Conservation (phyloP, 2,113 vertebrate species). For the Pterocles gutturalis region DNA sequence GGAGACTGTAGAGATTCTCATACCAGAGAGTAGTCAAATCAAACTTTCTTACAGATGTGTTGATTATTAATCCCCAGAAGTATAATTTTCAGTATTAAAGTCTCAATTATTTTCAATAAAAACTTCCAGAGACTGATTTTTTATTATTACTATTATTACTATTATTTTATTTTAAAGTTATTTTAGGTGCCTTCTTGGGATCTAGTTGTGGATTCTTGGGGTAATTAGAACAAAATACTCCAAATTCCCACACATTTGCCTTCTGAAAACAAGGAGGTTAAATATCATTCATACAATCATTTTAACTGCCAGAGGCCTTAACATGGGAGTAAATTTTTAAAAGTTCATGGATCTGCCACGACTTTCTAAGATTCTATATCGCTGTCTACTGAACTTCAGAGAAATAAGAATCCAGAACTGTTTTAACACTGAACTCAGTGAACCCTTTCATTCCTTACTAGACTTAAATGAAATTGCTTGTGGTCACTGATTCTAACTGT, state of each 20-base stretch:
- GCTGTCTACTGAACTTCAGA: neutral
- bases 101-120: neutral
- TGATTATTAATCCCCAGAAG: neutral
- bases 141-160: neutral
- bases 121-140: neutral
- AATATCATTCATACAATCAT: neutral
- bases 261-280: neutral
- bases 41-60: neutral
- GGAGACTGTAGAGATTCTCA: neutral
- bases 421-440: neutral
- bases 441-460: neutral
- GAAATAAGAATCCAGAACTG: neutral
- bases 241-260: neutral
- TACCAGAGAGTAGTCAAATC: neutral
- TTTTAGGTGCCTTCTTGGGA: neutral
- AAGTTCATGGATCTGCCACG: neutral
- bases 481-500: neutral
- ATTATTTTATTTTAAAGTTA: neutral
- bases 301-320: neutral
- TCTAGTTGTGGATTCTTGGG: neutral
- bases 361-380: neutral
- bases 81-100: neutral
- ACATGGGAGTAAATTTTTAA: neutral
- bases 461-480: neutral
- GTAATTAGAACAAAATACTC: neutral